Evolutionary conservation across 2,113 vertebrate genomes (phyloP), one percentile per base, ranked within the genome.

Genomic region (Catharus bicknelli): DNA sequence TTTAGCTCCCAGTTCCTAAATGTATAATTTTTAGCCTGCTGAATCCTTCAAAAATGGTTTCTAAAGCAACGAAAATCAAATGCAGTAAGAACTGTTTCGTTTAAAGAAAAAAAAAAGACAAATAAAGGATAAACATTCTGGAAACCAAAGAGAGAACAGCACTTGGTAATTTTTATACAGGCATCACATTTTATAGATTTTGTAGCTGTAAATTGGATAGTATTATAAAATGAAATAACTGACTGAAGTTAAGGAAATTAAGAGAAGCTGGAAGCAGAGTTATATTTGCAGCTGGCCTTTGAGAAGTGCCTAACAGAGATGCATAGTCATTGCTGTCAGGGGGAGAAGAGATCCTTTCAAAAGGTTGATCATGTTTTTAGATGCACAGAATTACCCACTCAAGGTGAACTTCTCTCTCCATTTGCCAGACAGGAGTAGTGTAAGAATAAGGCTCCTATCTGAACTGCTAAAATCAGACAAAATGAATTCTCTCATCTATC

Each of bases 31-130:
- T 86, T 45, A 77, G 73, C 13, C 22, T 74, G 14, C 40, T 76
- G 22, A 89, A 81, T 69, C 73, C 51, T 95, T 77, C 27, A 62
- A 22, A 90, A 94, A 66, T 51, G 47, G 59, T 73, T 95, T 90
- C 82, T 73, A 94, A 76, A 95, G 87, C 68, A 86, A 86, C 10
- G 1, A 57, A 77, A 77, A 62, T 32, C 26, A 85, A 78, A 85
- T 20, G 58, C 32, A 59, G 30, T 29, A 76, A 29, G 10, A 90
- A 63, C 19, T 48, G 45, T 53, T 83, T 29, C 4, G 11, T 63
- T 55, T 16, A 14, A 16, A 61, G 22, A 48, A 23, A 48, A 48
- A 48, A n/a, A 27, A 14, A 10, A 40, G 5, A 47, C 8, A 42
- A 48, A 45, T 1, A 36, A 53, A 32, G 4, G 45, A 59, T 68